These are phyloP conservation scores for Acanthoscelides obtectus DNA, from an alignment of 2,888 invertebrate species.

Conservation along the genomic window DNA sequence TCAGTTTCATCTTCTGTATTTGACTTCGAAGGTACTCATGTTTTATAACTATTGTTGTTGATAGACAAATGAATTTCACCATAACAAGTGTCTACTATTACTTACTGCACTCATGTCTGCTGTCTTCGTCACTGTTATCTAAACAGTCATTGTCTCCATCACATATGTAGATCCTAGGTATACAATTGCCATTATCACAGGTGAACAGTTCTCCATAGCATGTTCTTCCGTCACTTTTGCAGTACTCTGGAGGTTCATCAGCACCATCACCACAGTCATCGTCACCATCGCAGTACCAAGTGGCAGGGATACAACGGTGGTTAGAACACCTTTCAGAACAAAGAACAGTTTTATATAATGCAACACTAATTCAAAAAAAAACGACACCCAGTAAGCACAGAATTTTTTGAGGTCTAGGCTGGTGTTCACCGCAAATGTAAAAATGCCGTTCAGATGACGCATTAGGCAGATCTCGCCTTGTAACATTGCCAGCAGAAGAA, in stretches of 20 bases:
- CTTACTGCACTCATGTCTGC: constrained; percentile 79
- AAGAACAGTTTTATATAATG: too few relatives aligned
- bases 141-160: constrained; percentile 94
- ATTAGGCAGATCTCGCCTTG: too few relatives aligned
- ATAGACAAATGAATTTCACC: too few relatives aligned
- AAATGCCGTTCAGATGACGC: too few relatives aligned
- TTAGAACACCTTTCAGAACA: constrained; percentile 82
- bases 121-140: constrained; percentile 90
- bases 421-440: too few relatives aligned
- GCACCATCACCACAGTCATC: constrained; percentile 88
- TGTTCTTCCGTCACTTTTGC: constrained; percentile 86
- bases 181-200: constrained; percentile 95
- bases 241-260: constrained; percentile 91
- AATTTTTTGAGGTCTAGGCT: too few relatives aligned
- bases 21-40: too few relatives aligned
- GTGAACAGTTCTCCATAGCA: constrained; percentile 95
- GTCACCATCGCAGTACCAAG: constrained; percentile 96
- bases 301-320: constrained; percentile 90
- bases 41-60: too few relatives aligned
- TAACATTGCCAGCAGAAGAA: too few relatives aligned
- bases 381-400: too few relatives aligned
- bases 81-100: constrained; percentile 24
- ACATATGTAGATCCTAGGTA: constrained; percentile 90
- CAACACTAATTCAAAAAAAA: too few relatives aligned
- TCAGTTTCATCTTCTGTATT: too few relatives aligned